These are phyloP conservation scores for Thamnaconus septentrionalis DNA, from an alignment of 2,113 vertebrate species.

Conservation along the genomic window DNA sequence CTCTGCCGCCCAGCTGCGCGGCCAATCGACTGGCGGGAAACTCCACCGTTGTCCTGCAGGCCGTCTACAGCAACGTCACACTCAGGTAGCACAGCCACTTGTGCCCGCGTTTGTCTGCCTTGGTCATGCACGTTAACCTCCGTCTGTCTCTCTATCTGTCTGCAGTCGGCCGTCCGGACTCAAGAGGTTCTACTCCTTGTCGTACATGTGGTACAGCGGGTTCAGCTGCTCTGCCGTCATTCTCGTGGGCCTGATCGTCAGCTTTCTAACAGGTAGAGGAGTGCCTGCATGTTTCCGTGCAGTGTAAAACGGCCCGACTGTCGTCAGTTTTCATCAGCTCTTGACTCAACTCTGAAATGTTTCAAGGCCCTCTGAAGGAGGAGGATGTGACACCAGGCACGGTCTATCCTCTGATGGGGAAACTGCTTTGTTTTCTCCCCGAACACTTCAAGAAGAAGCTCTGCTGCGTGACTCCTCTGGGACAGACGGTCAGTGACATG, in stretches of 20 bases:
- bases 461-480: conserved; percentile 61
- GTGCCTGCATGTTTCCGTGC: neutral
- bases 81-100: conserved; percentile 60
- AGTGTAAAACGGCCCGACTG: neutral
- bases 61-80: conserved; percentile 53
- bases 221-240: conserved; percentile 87
- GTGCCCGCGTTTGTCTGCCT: neutral
- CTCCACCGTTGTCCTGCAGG: conserved; percentile 50
- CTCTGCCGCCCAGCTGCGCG: conserved; percentile 32
- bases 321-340: neutral
- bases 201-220: conserved; percentile 94
- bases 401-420: conserved; percentile 79
- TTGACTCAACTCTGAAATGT: neutral
- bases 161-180: conserved; percentile 75
- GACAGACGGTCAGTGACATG: conserved; percentile 57
- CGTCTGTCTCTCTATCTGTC: conserved; percentile 13
- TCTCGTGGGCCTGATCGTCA: conserved; percentile 84
- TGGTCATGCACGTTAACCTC: neutral
- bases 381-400: conserved; percentile 79
- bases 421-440: conserved; percentile 79
- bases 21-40: conserved; percentile 42
- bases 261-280: conserved; percentile 83
- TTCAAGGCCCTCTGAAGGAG: conserved; percentile 77
- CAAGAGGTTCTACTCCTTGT: conserved; percentile 83
- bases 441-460: conserved; percentile 63